Evolutionary conservation across 2,797 vertebrate species (phyloP).

Genomic region (Malacoraja senta): DNA sequence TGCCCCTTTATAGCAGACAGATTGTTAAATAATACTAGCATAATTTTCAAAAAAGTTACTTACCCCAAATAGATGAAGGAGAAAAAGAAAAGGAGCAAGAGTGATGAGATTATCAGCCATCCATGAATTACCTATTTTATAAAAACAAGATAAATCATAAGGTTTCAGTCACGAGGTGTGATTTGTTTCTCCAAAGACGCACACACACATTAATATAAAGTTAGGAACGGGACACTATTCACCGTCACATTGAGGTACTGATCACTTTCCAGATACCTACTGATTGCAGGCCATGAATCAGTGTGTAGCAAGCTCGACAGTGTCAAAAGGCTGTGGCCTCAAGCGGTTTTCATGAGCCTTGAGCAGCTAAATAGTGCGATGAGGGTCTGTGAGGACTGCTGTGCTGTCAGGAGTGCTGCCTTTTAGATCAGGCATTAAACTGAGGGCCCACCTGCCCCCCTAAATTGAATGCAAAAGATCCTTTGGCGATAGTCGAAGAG

Average conservation of each 20-base stretch:
- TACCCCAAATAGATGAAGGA: conserved; percentile 96
- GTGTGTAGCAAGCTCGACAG: background rate
- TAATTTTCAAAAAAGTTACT: conserved; percentile 49
- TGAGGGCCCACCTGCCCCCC: background rate
- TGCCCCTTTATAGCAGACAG: background rate
- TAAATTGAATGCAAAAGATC: background rate
- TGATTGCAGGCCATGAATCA: background rate
- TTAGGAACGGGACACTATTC: background rate
- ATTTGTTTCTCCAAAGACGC: background rate
- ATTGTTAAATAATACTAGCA: background rate
- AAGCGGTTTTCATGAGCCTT: background rate
- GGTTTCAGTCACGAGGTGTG: background rate
- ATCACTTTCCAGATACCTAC: background rate
- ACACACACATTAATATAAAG: background rate
- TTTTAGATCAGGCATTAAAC: background rate
- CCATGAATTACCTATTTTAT: conserved; percentile 84
- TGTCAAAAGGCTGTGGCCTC: background rate
- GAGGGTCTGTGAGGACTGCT: background rate
- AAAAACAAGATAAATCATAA: background rate
- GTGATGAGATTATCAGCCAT: conserved; percentile 94
- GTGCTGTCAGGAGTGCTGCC: no score
- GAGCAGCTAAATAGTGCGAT: background rate
- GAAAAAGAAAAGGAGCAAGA: conserved; percentile 93
- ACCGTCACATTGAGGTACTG: background rate
- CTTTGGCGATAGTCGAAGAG: background rate